A percentile compares a stretch with the other conserved stretches of the same genome.
phyloP scores from a whole-genome alignment of 2,113 vertebrate genomes.

The Notechis scutatus region DNA sequence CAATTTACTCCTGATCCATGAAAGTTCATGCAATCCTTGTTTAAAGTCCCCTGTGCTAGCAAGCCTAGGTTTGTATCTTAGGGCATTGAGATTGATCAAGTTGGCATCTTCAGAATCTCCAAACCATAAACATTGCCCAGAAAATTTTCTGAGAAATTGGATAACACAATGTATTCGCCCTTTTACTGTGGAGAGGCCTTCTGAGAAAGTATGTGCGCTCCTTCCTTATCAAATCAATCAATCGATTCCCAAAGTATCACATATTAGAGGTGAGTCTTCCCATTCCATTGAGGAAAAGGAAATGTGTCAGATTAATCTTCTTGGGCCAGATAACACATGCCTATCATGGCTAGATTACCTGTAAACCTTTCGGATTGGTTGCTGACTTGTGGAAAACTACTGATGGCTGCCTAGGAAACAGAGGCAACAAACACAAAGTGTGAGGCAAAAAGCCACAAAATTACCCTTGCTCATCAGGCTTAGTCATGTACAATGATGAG shows the following conservation, averaged over 20 bases:
- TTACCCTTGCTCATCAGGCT: conserved; percentile 46
- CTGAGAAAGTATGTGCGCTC: neutral
- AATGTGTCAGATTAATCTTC: conserved; percentile 49
- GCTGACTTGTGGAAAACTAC: conserved; percentile 45
- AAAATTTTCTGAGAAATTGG: neutral
- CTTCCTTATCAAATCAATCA: neutral
- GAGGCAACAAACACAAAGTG: conserved; percentile 65
- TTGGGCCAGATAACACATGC: conserved; percentile 21
- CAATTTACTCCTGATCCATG: neutral
- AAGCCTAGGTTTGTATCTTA: neutral
- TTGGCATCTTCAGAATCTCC: neutral
- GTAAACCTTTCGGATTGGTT: conserved; percentile 7
- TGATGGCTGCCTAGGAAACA: conserved; percentile 63
- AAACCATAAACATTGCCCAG: neutral
- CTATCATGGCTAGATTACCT: conserved; percentile 49
- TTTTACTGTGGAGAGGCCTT: neutral
- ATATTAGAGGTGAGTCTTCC: neutral
- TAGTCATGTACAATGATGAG: conserved; percentile 42
- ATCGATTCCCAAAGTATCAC: conserved; percentile 6
- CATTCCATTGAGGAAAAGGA: conserved; percentile 33
- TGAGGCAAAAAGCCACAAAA: neutral
- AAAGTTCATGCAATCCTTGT: neutral
- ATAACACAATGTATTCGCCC: neutral
- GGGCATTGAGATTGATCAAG: neutral
- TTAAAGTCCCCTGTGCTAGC: neutral